Conservation (phyloP, 2,113 vertebrate genomes). For the Anthoscopus minutus region DNA sequence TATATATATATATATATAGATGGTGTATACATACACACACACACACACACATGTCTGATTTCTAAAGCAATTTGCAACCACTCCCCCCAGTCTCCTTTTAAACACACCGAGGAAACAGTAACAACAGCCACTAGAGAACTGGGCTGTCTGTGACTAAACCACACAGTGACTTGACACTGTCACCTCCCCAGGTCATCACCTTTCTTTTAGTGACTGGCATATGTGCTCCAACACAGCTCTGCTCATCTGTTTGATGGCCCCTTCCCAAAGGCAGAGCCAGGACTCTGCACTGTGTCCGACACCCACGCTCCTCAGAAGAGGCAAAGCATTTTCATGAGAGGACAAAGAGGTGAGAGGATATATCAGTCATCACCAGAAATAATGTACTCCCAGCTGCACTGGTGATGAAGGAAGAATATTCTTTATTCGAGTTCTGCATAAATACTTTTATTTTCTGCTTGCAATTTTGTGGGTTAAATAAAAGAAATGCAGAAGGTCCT, state of each 20-base stretch:
- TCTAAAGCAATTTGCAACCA: neutral
- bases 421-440: neutral
- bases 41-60: neutral
- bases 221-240: constrained; percentile 22
- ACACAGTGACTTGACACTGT: neutral
- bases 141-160: neutral
- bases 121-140: neutral
- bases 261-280: constrained; percentile 1
- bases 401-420: neutral
- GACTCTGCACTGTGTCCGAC: constrained; percentile 3
- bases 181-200: neutral
- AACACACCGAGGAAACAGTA: neutral
- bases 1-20: neutral
- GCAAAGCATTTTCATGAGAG: constrained; percentile 62
- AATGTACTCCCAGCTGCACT: neutral
- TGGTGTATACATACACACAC: neutral
- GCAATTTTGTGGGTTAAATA: neutral
- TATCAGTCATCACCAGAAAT: constrained; percentile 18
- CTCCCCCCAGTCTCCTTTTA: neutral
- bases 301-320: neutral
- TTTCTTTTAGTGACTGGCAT: constrained; percentile 23
- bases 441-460: neutral
- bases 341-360: constrained; percentile 50
- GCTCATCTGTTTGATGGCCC: neutral
- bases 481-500: neutral